Evolutionary conservation across 1,140 invertebrate genomes (phyloP).

Genomic region (Harpegnathos saltator): DNA sequence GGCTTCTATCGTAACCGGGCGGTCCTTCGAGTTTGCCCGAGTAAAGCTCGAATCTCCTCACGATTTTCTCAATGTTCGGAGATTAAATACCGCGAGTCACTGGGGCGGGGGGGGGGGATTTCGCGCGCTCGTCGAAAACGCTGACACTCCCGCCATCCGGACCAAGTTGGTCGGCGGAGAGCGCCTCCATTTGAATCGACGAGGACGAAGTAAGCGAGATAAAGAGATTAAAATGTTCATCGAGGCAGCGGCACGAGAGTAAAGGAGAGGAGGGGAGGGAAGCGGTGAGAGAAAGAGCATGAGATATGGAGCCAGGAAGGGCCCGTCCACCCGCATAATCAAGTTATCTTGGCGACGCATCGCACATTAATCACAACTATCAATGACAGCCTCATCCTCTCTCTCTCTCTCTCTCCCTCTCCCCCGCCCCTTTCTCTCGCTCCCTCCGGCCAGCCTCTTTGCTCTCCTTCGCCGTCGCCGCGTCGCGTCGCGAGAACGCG

Average conservation of each 20-base stretch:
- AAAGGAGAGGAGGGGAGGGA: neutral
- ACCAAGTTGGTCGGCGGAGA: neutral
- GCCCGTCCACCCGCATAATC: slow-evolving; percentile 77
- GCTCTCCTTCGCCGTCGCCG: slow-evolving; percentile 36
- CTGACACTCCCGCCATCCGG: slow-evolving; percentile 6
- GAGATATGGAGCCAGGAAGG: slow-evolving; percentile 36
- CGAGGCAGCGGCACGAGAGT: slow-evolving; percentile 21
- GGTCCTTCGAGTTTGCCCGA: slow-evolving; percentile 19
- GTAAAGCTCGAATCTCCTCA: neutral
- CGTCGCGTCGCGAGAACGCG: slow-evolving; percentile 11
- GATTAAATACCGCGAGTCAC: too few relatives aligned
- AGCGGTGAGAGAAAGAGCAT: slow-evolving; percentile 37
- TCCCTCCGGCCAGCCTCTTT: slow-evolving; percentile 47
- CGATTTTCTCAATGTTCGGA: too few relatives aligned
- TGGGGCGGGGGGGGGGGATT: too few relatives aligned
- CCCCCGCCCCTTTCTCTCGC: too few relatives aligned
- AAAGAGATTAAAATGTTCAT: slow-evolving; percentile 60
- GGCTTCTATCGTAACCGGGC: slow-evolving; percentile 24
- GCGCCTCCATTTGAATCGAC: slow-evolving; percentile 35
- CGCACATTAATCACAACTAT: slow-evolving; percentile 83
- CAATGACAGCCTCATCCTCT: slow-evolving; percentile 77
- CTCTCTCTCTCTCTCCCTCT: too few relatives aligned
- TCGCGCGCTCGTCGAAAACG: slow-evolving; percentile 4
- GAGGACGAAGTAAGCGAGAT: slow-evolving; percentile 19
- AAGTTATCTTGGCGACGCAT: slow-evolving; percentile 77